Base-by-base conservation (phyloP, 2,797 vertebrate genomes). In the Fistularia tabacaria region DNA sequence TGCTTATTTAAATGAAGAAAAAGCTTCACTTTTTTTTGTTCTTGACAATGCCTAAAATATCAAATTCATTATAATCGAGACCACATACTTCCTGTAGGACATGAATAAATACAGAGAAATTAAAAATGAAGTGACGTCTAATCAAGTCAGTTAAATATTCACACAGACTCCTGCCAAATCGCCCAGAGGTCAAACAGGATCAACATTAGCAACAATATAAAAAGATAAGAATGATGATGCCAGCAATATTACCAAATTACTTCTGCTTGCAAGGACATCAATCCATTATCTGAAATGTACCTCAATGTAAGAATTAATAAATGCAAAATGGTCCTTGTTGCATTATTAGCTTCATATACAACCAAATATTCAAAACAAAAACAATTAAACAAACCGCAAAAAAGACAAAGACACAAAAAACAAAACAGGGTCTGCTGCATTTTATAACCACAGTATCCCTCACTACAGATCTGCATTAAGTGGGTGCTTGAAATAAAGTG, bases 401-500 rank as follows among this genome's bases (percentile, higher is more conserved):
- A 4, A 66, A 43, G 9, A 40, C 15, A 42, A 47, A 47, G 10
- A 25, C 8, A n/a, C 37, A 46, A 57, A 25, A 25, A 59, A 53
- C 8, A 51, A 40, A 46, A 48, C 14, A 15, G 46, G 61, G 46
- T 53, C 47, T 54, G 54, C 47, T 38, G 42, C 43, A 25, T 49
- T 55, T 53, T 10, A 46, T 8, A 48, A 71, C 38, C 40, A 9
- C 41, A 43, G 15, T 1, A 4, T 56, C 64, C 51, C 50, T 41
- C 38, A 73, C 59, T 54, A 62, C 57, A 62, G 38, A 52, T 66
- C 66, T 79, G 76, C 56, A 61, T 74, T 47, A 36, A 47, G 36
- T 59, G 68, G 69, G 53, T 72, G 73, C 62, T 71, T 73, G 63
- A 80, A 83, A 81, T 87, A 89, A 87, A 87, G 85, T 89, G 84